Evolutionary conservation across 1,140 invertebrate species (phyloP).

Genomic region (Panagrolaimus sp.): DNA sequence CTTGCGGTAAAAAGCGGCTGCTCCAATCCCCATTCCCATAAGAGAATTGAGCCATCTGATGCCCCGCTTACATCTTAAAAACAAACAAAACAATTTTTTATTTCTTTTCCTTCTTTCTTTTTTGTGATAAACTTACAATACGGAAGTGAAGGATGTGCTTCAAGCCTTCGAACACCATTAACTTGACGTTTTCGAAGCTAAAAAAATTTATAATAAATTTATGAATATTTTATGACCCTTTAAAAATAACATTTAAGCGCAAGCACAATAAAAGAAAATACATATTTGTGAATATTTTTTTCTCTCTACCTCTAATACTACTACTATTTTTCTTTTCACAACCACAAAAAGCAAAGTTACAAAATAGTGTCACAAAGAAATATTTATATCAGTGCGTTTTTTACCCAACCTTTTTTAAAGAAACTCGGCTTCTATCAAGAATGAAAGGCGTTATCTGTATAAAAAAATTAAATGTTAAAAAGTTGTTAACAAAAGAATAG

Average conservation of each 20-base stretch:
- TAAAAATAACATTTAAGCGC: constrained; percentile 19
- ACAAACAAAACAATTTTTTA: constrained; percentile 17
- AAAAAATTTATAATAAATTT: constrained; percentile 30
- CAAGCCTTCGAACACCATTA: constrained; percentile 86
- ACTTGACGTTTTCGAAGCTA: constrained; percentile 66
- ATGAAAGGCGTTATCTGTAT: constrained; percentile 54
- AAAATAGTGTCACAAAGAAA: too few relatives aligned
- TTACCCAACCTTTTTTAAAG: constrained; percentile 48
- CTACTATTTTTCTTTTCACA: constrained; percentile 6
- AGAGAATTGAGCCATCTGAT: constrained; percentile 88
- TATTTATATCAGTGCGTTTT: neutral
- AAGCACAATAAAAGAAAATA: constrained; percentile 11
- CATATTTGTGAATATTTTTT: neutral
- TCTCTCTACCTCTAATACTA: too few relatives aligned
- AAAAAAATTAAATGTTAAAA: constrained; percentile 19
- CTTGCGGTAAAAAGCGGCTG: constrained; percentile 80
- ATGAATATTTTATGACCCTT: constrained; percentile 1
- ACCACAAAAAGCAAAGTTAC: constrained; percentile 15
- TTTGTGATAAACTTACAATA: constrained; percentile 71
- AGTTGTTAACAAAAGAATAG: constrained; percentile 11
- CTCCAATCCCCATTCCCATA: constrained; percentile 95
- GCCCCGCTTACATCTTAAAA: constrained; percentile 81
- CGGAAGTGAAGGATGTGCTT: constrained; percentile 84
- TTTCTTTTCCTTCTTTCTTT: constrained; percentile 14
- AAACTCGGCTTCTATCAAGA: constrained; percentile 53